Base-by-base conservation (phyloP, 2,797 vertebrate genomes). In the Helicolenus hilgendorfi region DNA sequence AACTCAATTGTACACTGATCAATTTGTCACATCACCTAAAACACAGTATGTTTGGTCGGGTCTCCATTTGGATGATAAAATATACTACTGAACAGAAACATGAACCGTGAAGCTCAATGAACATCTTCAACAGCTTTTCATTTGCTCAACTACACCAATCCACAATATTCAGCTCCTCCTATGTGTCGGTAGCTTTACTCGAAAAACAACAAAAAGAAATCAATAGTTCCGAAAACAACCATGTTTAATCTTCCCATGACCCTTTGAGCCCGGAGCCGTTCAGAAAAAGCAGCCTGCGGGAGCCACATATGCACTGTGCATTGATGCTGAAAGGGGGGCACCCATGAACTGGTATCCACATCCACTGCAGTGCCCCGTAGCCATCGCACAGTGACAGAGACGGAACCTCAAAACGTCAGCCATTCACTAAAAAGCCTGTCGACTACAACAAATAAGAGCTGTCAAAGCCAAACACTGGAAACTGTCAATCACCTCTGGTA, bases 231-330 rank as follows among this genome's bases (percentile, higher is more conserved):
- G 70, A 72, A 86, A 81, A 53, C 24, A 77, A 49, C 15, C 67
- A 69, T 92, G 91, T 96, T 92, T 95, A 92, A 92, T 94, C 88
- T 95, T 96, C 96, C 94, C 94, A 93, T 91, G 96, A 92, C 91
- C 93, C 81, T 77, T 69, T 84, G 84, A 91, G 84, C 81, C 49
- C 35, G 3, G 11, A 69, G 56, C 13, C 3, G 36, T 71, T 75
- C 29, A 91, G 33, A 79, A 86, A 56, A 85, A 90, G 81, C 53
- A 80, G 71, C 67, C 77, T 60, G 24, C 35, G 75, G 82, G 77
- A 87, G 84, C 77, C 88, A 77, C 81, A 88, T 65, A 83, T 64
- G 77, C 64, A 60, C 45, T 76, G 49, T 83, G 85, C 27, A 72
- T 55, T 60, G 83, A 86, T 53, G 69, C 72, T 89, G 83, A 92